Evolutionary conservation across 2,888 invertebrate species (phyloP).

Genomic region (Torymus tubicola): DNA sequence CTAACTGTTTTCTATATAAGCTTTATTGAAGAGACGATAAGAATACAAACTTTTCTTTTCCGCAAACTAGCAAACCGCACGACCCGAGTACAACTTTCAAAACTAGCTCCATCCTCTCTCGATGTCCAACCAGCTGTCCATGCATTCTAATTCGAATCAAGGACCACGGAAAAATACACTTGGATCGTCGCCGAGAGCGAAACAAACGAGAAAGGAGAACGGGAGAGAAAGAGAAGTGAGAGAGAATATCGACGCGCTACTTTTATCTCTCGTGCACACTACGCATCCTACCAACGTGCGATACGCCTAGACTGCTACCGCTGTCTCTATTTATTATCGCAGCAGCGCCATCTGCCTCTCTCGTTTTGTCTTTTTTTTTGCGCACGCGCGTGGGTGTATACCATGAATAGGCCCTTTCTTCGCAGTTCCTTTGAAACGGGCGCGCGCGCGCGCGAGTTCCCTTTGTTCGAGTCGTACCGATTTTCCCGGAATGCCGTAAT

Average conservation of each 20-base stretch:
- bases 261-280: constrained; percentile 35
- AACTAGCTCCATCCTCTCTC: background rate
- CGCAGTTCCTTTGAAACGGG: background rate
- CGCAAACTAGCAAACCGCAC: too few relatives aligned
- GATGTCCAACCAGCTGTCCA: background rate
- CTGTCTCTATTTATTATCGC: constrained; percentile 38
- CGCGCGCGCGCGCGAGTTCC: too few relatives aligned
- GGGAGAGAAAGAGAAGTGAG: background rate
- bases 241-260: constrained; percentile 56
- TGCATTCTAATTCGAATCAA: constrained; percentile 42
- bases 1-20: too few relatives aligned
- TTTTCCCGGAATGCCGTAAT: too few relatives aligned
- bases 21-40: too few relatives aligned
- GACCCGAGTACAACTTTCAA: background rate
- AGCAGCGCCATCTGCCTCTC: constrained; percentile 9
- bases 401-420: too few relatives aligned
- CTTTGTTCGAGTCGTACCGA: too few relatives aligned
- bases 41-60: too few relatives aligned
- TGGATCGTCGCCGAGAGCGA: constrained; percentile 22
- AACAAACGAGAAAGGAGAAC: background rate
- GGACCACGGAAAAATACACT: background rate
- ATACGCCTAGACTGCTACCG: constrained; percentile 27
- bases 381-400: too few relatives aligned
- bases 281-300: constrained; percentile 8
- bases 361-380: background rate